These are phyloP conservation scores for Drosophila leontia DNA, from an alignment of 1,140 invertebrate genomes.

Conservation along the genomic window DNA sequence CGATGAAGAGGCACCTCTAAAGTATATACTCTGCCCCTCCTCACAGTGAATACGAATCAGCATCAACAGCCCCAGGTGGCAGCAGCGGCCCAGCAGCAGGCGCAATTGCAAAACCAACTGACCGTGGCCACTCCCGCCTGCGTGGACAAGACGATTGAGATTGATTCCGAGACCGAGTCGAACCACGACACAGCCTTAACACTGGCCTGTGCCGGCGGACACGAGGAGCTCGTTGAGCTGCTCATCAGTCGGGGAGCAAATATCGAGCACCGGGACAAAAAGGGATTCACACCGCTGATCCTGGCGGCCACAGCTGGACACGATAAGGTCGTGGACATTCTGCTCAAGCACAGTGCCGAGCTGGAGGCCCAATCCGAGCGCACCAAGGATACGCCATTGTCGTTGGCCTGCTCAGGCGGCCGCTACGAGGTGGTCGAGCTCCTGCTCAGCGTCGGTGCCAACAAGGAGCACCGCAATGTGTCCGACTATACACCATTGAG, in stretches of 20 bases:
- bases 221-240: slow-evolving; percentile 97
- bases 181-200: slow-evolving; percentile 99
- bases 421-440: slow-evolving; percentile 98
- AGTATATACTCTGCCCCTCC: too few relatives aligned
- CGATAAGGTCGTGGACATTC: slow-evolving; percentile 96
- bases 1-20: too few relatives aligned
- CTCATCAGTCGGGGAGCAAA: slow-evolving; percentile 95
- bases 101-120: slow-evolving; percentile 83
- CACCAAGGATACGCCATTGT: slow-evolving; percentile 99
- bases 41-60: slow-evolving; percentile 66
- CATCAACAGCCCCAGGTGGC: slow-evolving; percentile 72
- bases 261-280: slow-evolving; percentile 99
- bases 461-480: slow-evolving; percentile 99
- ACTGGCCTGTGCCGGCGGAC: slow-evolving; percentile 97
- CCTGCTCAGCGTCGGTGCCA: slow-evolving; percentile 94
- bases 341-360: slow-evolving; percentile 96
- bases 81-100: slow-evolving; percentile 76
- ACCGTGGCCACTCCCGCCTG: slow-evolving; percentile 84
- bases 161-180: slow-evolving; percentile 98
- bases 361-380: slow-evolving; percentile 99
- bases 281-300: slow-evolving; percentile 99
- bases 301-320: slow-evolving; percentile 98
- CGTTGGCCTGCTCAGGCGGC: slow-evolving; percentile 98
- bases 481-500: slow-evolving; percentile 99
- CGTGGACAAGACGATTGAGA: slow-evolving; percentile 90